Base-by-base conservation (phyloP, 2,113 vertebrate genomes). In the Promerops cafer region DNA sequence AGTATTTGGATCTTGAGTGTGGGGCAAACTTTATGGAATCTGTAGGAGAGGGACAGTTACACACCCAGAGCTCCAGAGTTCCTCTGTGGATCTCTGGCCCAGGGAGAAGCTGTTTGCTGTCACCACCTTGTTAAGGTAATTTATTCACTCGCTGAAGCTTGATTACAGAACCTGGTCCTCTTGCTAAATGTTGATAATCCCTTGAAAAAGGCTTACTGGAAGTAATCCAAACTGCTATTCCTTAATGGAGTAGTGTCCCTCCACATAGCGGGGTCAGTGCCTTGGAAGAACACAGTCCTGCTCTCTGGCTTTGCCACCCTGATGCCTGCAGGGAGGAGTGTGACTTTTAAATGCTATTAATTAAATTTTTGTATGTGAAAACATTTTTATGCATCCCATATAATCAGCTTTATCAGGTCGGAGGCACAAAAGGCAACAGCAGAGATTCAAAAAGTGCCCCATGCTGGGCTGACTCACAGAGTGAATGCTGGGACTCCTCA, bases 131-230 rank as follows among this genome's bases (percentile, higher is more conserved):
- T 90, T 72, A 61, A 94, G 66, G 61, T 80, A 83, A 91, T 91
- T 93, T 87, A 63, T 94, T 94, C 89, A 37, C 66, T 90, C 0
- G 1, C 53, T 64, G 92, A 80, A 65, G 64, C 87, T 96, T 91
- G 78, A 88, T 86, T 90, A 93, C 44, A 74, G 92, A 70, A 50
- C 56, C 83, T 81, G 82, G 63, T 90, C 90, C 83, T 96, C 94
- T 93, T 80, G 63, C 93, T 93, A 88, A 88, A 95, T 82, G 93
- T 94, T 87, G 78, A 16, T 95, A 94, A 96, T 95, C 94, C 89
- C 63, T 86, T 81, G 81, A 49, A 96, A 95, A 95, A 70, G 93
- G 94, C 69, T 96, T 95, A 94, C 84, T 91, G 89, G 81, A 31
- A 82, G 54, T 96, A 96, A 96, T 95, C 91, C 95, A 86, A 91